Evolutionary conservation across 2,113 vertebrate species (phyloP).

Genomic region (Trematocara zebra): DNA sequence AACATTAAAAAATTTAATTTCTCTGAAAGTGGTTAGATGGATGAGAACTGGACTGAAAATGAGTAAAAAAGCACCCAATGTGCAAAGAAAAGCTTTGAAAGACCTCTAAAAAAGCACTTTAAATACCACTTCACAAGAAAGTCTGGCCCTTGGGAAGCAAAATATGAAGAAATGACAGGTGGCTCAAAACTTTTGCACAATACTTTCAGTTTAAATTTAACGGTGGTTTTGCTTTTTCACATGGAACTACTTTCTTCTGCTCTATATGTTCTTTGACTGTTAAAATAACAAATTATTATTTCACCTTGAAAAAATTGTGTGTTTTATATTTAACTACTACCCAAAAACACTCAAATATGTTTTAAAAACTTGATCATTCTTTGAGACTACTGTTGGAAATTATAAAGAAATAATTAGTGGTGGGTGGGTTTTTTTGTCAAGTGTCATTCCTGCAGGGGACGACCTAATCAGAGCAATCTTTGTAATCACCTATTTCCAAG

Average conservation of each 20-base stretch:
- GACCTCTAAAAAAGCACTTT: accelerated
- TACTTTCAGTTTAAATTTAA: background rate
- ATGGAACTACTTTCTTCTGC: background rate
- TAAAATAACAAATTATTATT: background rate
- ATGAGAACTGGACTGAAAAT: background rate
- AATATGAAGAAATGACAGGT: background rate
- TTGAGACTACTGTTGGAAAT: background rate
- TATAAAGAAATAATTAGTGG: background rate
- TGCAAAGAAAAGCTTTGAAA: background rate
- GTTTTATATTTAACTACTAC: background rate
- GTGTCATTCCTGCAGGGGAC: background rate
- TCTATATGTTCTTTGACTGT: background rate
- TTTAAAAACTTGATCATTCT: background rate
- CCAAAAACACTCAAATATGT: background rate
- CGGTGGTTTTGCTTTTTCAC: background rate
- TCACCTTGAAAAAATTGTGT: background rate
- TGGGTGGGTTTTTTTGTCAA: background rate
- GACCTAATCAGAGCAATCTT: background rate
- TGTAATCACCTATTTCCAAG: background rate
- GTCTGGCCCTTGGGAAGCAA: background rate
- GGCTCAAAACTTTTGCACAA: background rate
- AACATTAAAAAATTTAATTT: background rate
- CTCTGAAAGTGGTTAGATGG: background rate
- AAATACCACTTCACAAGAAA: background rate
- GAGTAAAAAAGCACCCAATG: background rate